These are phyloP conservation scores for Protomyctophum bolini DNA, from an alignment of 2,113 vertebrate species.

Conservation along the genomic window DNA sequence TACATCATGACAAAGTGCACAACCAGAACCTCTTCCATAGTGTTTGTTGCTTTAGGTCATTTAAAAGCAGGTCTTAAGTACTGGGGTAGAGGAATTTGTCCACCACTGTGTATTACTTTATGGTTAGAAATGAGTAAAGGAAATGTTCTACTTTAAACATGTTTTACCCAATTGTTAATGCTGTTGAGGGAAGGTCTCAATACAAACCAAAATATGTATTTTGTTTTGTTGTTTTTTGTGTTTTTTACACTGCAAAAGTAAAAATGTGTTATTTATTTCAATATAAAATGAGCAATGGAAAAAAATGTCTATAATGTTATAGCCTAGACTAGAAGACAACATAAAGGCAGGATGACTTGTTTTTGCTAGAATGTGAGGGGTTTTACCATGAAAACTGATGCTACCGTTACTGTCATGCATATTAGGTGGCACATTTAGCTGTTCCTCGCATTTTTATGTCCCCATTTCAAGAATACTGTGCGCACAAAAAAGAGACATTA, in stretches of 20 bases:
- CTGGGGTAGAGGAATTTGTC: no score
- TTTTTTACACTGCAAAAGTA: constrained; percentile 60
- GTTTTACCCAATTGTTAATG: constrained; percentile 28
- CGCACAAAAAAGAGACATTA: constrained; percentile 33
- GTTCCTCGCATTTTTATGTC: constrained; percentile 33
- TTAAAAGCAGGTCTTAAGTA: no score
- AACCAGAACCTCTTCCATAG: no score
- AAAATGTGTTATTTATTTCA: constrained; percentile 62
- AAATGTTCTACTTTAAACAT: background rate
- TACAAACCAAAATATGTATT: constrained; percentile 59
- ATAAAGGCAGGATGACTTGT: constrained; percentile 35
- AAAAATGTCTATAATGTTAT: background rate
- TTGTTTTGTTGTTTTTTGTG: no score
- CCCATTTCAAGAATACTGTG: constrained; percentile 30
- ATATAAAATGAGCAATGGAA: constrained; percentile 30
- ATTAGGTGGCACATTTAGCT: constrained; percentile 14
- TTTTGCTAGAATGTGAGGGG: constrained; percentile 31
- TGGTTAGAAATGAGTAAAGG: background rate
- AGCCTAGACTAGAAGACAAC: constrained; percentile 14
- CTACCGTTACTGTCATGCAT: constrained; percentile 47
- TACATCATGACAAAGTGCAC: no score
- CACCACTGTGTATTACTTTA: no score
- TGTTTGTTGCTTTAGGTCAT: no score
- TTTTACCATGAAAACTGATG: constrained; percentile 44
- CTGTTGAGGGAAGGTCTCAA: constrained; percentile 2